These are phyloP conservation scores for Eupithecia vulgata DNA, from an alignment of 2,888 invertebrate genomes.

Conservation along the genomic window DNA sequence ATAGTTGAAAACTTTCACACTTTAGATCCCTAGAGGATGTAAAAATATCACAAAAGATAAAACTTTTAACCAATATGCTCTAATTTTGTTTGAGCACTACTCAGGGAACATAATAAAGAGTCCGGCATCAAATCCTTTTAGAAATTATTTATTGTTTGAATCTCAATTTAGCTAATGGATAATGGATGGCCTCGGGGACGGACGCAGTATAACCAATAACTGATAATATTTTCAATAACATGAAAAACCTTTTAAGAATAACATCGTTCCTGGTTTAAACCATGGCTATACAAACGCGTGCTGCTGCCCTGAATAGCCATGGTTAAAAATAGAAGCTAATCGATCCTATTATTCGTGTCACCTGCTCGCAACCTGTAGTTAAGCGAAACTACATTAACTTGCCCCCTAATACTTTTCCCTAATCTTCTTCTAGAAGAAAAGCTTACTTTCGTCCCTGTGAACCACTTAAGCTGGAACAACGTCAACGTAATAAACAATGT, in stretches of 20 bases:
- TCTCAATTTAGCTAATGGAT: constrained; percentile 6
- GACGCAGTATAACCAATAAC: constrained; percentile 40
- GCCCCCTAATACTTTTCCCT: constrained; percentile 10
- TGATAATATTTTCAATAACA: constrained; percentile 45
- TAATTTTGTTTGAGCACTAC: neutral
- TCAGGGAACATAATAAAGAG: neutral
- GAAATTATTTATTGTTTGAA: constrained; percentile 11
- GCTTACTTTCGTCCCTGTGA: constrained; percentile 23
- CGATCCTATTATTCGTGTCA: constrained; percentile 81
- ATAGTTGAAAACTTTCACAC: constrained; percentile 22
- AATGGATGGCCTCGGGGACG: constrained; percentile 26
- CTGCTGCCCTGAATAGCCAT: constrained; percentile 59
- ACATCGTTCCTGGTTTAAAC: constrained; percentile 40
- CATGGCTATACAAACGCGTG: constrained; percentile 42
- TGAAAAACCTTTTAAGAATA: constrained; percentile 42
- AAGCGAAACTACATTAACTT: constrained; percentile 46
- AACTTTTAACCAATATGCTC: neutral
- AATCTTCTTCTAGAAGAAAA: constrained; percentile 18
- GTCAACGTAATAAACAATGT: constrained; percentile 39
- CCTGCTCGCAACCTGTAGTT: constrained; percentile 59
- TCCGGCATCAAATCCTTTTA: constrained; percentile 4
- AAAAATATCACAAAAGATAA: neutral
- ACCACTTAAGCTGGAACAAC: constrained; percentile 25
- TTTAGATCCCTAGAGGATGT: neutral
- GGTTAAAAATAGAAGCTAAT: constrained; percentile 82